Evolutionary conservation across 2,113 vertebrate genomes (phyloP).

Genomic region (Ellobius talpinus): DNA sequence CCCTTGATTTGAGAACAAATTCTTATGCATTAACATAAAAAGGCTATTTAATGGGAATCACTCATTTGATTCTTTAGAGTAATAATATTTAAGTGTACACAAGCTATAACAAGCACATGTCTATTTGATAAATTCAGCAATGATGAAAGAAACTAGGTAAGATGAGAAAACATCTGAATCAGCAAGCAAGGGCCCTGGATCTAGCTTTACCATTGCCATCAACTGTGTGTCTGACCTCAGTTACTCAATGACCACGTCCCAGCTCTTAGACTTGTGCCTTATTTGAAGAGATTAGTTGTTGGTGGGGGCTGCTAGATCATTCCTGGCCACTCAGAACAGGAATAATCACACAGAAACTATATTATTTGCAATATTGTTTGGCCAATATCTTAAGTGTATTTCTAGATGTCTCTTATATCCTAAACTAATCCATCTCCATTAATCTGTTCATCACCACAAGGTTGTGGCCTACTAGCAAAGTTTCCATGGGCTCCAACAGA

Average conservation of each 20-base stretch:
- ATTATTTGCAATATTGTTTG: too few species aligned
- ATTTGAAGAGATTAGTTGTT: neutral
- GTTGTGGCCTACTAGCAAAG: too few species aligned
- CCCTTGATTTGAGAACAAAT: neutral
- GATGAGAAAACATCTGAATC: neutral
- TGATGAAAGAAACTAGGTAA: neutral
- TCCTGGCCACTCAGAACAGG: too few species aligned
- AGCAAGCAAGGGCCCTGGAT: neutral
- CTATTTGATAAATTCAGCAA: neutral
- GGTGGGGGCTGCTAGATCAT: too few species aligned
- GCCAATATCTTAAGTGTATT: too few species aligned
- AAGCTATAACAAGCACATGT: neutral
- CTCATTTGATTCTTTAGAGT: neutral
- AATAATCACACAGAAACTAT: too few species aligned
- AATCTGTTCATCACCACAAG: too few species aligned
- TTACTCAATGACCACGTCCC: neutral
- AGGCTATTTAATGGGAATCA: neutral
- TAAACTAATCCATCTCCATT: too few species aligned
- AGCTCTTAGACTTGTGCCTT: neutral
- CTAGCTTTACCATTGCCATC: neutral
- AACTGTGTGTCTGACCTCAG: too few species aligned
- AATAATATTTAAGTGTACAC: neutral
- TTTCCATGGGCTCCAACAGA: too few species aligned
- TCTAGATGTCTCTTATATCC: too few species aligned
- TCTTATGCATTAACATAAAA: neutral